phyloP scores from a whole-genome alignment of 2,113 vertebrate species.

The Strigops habroptila region DNA sequence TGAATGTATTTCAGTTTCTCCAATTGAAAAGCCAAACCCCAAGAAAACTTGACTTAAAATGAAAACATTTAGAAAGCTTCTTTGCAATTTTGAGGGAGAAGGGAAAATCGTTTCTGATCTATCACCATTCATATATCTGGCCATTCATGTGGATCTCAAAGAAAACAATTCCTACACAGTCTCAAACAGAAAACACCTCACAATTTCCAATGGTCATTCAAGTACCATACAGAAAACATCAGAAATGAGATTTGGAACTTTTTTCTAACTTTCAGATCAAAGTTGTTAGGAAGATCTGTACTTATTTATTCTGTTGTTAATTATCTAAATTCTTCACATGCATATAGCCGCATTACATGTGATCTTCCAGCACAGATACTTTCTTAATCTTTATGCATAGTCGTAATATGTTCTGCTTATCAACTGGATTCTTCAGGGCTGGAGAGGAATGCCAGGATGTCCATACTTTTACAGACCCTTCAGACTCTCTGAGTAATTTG shows the following conservation, averaged over 20 bases:
- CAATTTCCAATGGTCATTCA: neutral
- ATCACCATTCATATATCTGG: neutral
- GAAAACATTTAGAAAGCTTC: neutral
- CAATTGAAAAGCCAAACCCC: neutral
- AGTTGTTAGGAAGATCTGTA: neutral
- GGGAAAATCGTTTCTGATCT: neutral
- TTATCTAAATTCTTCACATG: neutral
- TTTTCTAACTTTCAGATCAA: neutral
- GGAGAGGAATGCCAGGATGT: neutral
- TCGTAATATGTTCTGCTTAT: neutral
- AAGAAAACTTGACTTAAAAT: neutral
- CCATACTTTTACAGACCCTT: neutral
- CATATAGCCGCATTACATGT: neutral
- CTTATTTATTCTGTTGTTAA: neutral
- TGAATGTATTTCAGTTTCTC: neutral
- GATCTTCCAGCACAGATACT: neutral
- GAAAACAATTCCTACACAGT: neutral
- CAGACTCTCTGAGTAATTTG: neutral
- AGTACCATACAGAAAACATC: neutral
- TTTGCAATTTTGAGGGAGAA: neutral
- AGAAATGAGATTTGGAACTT: neutral
- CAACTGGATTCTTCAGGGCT: neutral
- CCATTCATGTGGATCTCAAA: neutral
- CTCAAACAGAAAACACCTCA: neutral
- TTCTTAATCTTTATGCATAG: neutral